Evolutionary conservation across 2,797 vertebrate species (phyloP).

Genomic region (Eremophila alpestris): DNA sequence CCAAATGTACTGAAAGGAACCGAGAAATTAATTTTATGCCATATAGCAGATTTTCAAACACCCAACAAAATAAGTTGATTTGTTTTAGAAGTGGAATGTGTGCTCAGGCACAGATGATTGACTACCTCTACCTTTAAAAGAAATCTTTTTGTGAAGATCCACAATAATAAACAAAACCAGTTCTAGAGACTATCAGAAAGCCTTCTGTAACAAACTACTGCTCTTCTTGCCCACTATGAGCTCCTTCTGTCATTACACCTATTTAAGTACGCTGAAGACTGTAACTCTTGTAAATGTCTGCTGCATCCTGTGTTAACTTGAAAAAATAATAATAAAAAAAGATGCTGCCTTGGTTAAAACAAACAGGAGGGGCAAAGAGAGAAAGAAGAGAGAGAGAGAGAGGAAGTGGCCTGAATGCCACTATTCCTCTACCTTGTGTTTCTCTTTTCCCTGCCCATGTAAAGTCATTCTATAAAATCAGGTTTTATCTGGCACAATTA

Average conservation of each 20-base stretch:
- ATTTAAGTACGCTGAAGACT: not conserved
- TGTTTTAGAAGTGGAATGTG: rapidly evolving
- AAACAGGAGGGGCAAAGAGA: not conserved
- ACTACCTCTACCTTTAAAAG: not conserved
- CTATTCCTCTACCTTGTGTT: not conserved
- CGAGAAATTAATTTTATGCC: not conserved
- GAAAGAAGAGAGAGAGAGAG: not conserved
- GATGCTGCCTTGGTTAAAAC: not conserved
- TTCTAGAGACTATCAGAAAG: not conserved
- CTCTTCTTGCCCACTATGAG: not conserved
- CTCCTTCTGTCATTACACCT: not conserved
- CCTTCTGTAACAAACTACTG: not conserved
- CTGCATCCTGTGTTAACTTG: not conserved
- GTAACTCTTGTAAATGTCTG: not conserved
- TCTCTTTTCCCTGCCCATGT: not conserved
- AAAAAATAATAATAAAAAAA: not conserved
- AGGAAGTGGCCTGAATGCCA: rapidly evolving
- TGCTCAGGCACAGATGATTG: not conserved
- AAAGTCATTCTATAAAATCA: not conserved
- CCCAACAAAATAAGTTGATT: not conserved
- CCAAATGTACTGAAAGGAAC: not conserved
- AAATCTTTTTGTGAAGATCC: not conserved
- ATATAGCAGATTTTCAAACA: not conserved
- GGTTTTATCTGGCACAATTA: not conserved
- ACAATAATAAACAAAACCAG: not conserved